Evolutionary conservation across 2,113 vertebrate species (phyloP).

Genomic region (Bubo scandiacus): DNA sequence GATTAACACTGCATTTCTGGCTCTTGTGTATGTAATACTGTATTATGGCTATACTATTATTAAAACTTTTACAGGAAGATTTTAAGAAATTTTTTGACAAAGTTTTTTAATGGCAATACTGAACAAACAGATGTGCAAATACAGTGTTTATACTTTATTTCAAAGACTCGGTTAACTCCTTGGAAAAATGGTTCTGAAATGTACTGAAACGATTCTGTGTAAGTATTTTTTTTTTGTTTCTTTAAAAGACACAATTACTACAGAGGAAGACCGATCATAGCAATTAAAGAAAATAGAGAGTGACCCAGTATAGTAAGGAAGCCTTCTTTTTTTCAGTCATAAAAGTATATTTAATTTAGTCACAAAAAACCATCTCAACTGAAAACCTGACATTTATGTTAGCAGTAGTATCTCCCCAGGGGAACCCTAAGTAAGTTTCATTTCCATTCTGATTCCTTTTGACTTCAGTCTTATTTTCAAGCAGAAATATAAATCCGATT

Average conservation of each 20-base stretch:
- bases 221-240: neutral
- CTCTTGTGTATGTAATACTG: neutral
- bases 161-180: neutral
- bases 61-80: neutral
- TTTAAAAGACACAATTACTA: neutral
- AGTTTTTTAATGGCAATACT: neutral
- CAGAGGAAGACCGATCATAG: neutral
- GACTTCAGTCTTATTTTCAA: neutral
- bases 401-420: neutral
- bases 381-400: constrained; percentile 5
- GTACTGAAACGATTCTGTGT: neutral
- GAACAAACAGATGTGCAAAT: neutral
- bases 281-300: neutral
- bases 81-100: neutral
- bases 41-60: neutral
- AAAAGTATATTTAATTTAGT: neutral
- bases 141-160: neutral
- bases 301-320: neutral
- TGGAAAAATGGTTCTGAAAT: neutral
- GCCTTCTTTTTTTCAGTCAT: neutral
- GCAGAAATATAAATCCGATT: neutral
- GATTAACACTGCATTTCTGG: neutral
- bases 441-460: constrained; percentile 12
- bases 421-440: neutral
- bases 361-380: neutral